Percentiles rank a stretch among this genome's conserved stretches.
These are phyloP conservation scores for Dysmachus trigonus DNA, from an alignment of 2,888 invertebrate species.

Conservation along the genomic window DNA sequence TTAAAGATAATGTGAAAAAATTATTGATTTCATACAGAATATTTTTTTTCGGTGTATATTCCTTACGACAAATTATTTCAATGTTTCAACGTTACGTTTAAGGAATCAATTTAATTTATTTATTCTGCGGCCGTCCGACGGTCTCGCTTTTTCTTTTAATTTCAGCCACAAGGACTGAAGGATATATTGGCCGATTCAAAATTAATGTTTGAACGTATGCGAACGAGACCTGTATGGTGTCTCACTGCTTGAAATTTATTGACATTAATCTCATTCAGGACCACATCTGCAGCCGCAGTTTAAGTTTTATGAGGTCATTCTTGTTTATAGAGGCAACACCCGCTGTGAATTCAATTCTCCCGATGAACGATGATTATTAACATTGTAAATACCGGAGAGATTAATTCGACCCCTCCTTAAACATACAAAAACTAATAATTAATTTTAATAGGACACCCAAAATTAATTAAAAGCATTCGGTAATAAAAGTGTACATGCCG, in stretches of 20 bases:
- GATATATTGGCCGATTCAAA: background rate
- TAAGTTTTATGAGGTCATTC: background rate
- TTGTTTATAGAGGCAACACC: background rate
- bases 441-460: background rate
- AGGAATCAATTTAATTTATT: background rate
- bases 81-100: background rate
- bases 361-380: constrained; percentile 2
- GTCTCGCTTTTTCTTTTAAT: background rate
- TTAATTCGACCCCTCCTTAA: background rate
- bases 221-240: background rate
- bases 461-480: constrained; percentile 16
- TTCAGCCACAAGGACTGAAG: background rate
- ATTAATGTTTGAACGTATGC: background rate
- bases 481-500: background rate
- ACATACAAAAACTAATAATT: constrained; percentile 1
- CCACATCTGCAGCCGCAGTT: background rate
- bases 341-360: background rate
- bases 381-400: background rate
- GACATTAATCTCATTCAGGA: background rate
- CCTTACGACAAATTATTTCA: background rate
- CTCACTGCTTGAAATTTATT: background rate
- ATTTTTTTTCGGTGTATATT: background rate
- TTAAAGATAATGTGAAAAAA: no score
- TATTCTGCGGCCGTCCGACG: background rate
- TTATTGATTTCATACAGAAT: no score